Conservation (phyloP, 2,797 vertebrate genomes). For the Nyctalus aviator region DNA sequence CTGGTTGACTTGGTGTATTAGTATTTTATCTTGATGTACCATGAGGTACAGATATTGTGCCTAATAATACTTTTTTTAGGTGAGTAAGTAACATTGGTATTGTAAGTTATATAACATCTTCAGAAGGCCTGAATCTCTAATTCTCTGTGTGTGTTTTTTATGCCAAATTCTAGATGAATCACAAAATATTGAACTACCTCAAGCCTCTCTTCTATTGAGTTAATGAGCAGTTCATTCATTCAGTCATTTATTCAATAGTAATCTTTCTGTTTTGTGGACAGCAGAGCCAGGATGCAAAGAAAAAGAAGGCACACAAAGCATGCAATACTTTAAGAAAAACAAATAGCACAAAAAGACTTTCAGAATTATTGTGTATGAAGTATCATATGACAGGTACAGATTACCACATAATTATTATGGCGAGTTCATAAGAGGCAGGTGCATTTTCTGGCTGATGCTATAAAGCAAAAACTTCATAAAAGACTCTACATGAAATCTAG, state of each 20-base stretch:
- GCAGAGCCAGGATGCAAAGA: neutral
- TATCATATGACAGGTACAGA: neutral
- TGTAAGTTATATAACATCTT: neutral
- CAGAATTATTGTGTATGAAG: neutral
- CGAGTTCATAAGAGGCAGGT: neutral
- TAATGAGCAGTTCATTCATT: neutral
- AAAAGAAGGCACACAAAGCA: neutral
- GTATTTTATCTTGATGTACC: neutral
- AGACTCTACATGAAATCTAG: neutral
- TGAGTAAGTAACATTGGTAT: neutral
- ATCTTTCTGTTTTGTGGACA: neutral
- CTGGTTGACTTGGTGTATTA: neutral
- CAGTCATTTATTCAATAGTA: neutral
- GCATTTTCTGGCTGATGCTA: neutral
- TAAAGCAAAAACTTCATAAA: neutral
- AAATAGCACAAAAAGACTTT: constrained; percentile 26
- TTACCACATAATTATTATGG: neutral
- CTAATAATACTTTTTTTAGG: neutral
- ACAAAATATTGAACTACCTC: neutral
- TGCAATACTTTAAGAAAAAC: neutral
- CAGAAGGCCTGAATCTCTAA: neutral
- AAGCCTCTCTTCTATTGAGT: neutral
- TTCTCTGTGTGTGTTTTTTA: neutral
- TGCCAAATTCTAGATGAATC: neutral
- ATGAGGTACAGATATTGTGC: neutral